These are phyloP conservation scores for Notolabrus celidotus DNA, from an alignment of 2,797 vertebrate genomes.

Conservation along the genomic window DNA sequence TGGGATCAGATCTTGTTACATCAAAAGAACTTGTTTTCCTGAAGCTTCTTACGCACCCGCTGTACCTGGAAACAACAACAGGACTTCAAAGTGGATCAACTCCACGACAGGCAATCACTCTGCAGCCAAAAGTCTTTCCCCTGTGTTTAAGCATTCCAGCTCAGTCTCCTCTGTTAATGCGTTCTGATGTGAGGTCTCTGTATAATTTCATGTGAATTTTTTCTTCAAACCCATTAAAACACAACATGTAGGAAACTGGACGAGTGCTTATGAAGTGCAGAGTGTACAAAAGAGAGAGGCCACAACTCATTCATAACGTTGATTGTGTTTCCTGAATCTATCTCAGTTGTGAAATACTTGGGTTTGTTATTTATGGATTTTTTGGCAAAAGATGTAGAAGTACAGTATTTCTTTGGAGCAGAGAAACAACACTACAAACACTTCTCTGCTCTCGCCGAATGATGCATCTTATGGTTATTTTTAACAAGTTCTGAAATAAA, in stretches of 20 bases:
- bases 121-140: background rate
- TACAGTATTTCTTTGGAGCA: conserved; percentile 33
- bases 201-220: background rate
- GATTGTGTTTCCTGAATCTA: background rate
- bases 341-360: background rate
- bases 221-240: background rate
- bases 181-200: background rate
- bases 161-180: background rate
- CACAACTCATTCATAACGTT: background rate
- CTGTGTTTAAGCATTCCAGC: conserved; percentile 55
- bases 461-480: conserved; percentile 27
- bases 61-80: background rate
- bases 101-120: background rate
- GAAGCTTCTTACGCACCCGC: conserved; percentile 31
- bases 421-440: conserved; percentile 26
- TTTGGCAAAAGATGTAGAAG: conserved; percentile 15
- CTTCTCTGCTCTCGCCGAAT: conserved; percentile 2
- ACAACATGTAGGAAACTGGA: background rate
- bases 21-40: conserved; percentile 2
- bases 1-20: too few species aligned
- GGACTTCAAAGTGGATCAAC: conserved; percentile 3
- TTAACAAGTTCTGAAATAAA: conserved; percentile 22
- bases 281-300: background rate
- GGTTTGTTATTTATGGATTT: conserved; percentile 56
- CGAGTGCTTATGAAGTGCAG: background rate